phyloP scores from a whole-genome alignment of 2,797 vertebrate species.

The Anolis apletophallus region DNA sequence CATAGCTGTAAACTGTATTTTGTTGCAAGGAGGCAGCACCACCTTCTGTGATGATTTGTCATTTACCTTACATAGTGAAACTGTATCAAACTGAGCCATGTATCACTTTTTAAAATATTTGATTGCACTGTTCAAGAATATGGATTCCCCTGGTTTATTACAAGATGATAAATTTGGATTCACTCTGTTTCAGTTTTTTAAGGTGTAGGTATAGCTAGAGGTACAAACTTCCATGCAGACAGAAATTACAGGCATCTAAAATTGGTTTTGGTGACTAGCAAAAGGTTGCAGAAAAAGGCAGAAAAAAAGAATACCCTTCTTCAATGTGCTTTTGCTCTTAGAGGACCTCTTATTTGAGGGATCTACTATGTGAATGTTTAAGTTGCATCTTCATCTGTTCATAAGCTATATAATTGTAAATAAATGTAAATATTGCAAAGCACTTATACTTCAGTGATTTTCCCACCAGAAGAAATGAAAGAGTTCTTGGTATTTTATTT shows the following conservation, averaged over 20 bases:
- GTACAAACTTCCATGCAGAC: background rate
- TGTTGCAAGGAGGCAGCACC: slow-evolving; percentile 64
- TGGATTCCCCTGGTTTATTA: slow-evolving; percentile 6
- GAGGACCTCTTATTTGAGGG: background rate
- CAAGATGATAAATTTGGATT: slow-evolving; percentile 1
- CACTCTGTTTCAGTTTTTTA: background rate
- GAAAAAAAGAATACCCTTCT: background rate
- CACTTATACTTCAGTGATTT: background rate
- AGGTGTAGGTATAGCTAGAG: background rate
- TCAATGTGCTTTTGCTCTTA: background rate
- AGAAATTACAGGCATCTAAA: background rate
- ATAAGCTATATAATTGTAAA: background rate
- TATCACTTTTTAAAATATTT: slow-evolving; percentile 7
- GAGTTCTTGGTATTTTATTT: too few relatives aligned
- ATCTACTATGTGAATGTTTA: background rate
- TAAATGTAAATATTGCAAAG: background rate
- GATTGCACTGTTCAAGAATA: background rate
- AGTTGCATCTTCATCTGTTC: background rate
- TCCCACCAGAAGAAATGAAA: background rate
- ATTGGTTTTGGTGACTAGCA: background rate
- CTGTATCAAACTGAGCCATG: background rate
- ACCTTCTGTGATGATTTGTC: slow-evolving; percentile 66
- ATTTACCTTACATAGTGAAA: background rate
- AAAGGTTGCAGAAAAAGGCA: background rate
- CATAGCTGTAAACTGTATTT: background rate